Evolutionary conservation across 2,797 vertebrate species (phyloP).

Genomic region (Chromis chromis): DNA sequence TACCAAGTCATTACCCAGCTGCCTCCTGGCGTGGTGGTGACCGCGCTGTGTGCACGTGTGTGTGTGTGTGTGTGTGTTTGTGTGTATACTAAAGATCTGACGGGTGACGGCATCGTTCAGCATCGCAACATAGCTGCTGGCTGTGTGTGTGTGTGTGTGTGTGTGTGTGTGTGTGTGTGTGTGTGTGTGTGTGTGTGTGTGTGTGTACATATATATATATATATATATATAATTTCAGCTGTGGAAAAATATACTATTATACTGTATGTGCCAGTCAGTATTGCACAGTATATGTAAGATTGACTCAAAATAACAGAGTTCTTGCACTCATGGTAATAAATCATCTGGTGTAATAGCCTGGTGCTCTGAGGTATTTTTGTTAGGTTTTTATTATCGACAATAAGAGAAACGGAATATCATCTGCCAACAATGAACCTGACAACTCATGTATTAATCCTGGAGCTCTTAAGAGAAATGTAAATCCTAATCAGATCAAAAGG

Average conservation of each 20-base stretch:
- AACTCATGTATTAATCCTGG: not conserved
- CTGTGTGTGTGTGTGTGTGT: conserved; percentile 1
- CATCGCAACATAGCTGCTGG: conserved; percentile 32
- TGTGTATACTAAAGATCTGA: conserved; percentile 36
- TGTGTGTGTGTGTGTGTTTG: not conserved
- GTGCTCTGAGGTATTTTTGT: not conserved
- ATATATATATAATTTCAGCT: too few species aligned
- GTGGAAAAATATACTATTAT: not conserved
- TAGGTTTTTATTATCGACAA: not conserved
- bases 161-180: too few species aligned
- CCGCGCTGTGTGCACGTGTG: conserved; percentile 1
- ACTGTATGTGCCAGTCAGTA: not conserved
- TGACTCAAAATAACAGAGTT: not conserved
- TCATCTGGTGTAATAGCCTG: not conserved
- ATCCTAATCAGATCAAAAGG: conserved; percentile 25
- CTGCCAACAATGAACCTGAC: not conserved
- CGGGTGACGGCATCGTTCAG: conserved; percentile 39
- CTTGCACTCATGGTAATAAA: too few species aligned
- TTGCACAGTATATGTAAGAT: not conserved
- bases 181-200: too few species aligned
- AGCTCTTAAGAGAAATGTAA: conserved; percentile 25
- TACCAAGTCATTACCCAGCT: conserved; percentile 22
- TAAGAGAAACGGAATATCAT: conserved; percentile 8
- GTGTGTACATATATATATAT: too few species aligned
- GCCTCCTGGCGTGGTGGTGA: conserved; percentile 11